Base-by-base conservation (phyloP, 2,797 vertebrate species). In the Molossus molossus region DNA sequence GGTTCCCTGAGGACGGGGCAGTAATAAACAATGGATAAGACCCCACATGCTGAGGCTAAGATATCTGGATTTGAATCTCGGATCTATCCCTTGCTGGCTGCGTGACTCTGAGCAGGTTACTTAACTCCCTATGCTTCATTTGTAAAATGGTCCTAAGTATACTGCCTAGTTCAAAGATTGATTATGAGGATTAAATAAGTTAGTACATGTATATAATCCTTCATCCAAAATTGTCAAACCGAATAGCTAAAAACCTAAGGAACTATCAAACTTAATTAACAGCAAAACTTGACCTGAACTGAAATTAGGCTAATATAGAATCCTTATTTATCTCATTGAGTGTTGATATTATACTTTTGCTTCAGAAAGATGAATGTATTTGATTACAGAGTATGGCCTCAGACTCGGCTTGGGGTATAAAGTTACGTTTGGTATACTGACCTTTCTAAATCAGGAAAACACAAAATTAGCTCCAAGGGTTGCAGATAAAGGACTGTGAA, bases 361-460 rank as follows among this genome's bases (percentile, higher is more conserved):
- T 62, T 69, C 20, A 81, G 50, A 95, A 88, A 95, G 58, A 79
- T 79, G 27, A 87, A 55, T 88, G 27, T 55, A 82, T 94, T 85
- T 95, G 53, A 95, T 83, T 89, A 13, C 50, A 58, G 33, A 95
- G 55, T 18, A 15, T 15, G 83, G 37, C 37, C 25, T 89, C 12
- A 91, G 62, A 82, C n/a, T 75, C n/a, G 60, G 9, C 6, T 92
- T 95, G 40, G 55, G 9, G 0, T 55, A 27, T 91, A 50, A 45
- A 81, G 20, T 90, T 92, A 65, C 84, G 84, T 87, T 81, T 75
- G 70, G 48, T 81, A 86, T 50, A 90, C 18, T 73, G 10, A 87
- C 12, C 27, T 94, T 96, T 94, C 69, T 90, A 92, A 97, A 96
- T 69, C 6, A 82, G 37, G 20, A 79, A 94, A 94, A 82, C 55